Evolutionary conservation across 2,888 invertebrate genomes (phyloP).

Genomic region (Masnerella sp.): DNA sequence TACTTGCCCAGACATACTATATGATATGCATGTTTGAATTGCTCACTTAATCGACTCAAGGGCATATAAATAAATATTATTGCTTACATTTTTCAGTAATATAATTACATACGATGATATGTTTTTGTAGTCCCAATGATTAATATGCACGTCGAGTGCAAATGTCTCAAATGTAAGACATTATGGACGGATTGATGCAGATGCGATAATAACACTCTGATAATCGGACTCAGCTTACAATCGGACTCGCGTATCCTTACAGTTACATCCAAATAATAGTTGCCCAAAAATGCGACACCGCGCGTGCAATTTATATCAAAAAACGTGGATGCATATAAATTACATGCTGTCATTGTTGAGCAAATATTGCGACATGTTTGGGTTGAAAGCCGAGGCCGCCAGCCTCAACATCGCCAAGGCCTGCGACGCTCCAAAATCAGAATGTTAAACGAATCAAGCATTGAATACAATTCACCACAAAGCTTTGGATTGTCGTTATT

Average conservation of each 20-base stretch:
- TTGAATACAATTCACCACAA: constrained; percentile 72
- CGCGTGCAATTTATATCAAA: constrained; percentile 19
- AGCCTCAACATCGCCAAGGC: no score
- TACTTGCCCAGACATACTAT: constrained; percentile 76
- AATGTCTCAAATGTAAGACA: constrained; percentile 70
- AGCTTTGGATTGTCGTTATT: constrained; percentile 77
- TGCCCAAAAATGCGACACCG: constrained; percentile 27
- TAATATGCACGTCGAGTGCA: constrained; percentile 77
- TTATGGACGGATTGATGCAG: constrained; percentile 73
- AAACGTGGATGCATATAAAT: constrained; percentile 19
- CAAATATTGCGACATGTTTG: constrained; percentile 17
- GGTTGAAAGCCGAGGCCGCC: no score
- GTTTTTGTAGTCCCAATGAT: constrained; percentile 78
- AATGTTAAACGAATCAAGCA: constrained; percentile 73
- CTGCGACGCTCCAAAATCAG: constrained; percentile 65
- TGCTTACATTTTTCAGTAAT: constrained; percentile 73
- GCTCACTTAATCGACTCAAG: constrained; percentile 67
- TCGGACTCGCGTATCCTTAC: constrained; percentile 4
- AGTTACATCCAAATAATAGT: constrained; percentile 18
- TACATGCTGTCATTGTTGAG: constrained; percentile 29
- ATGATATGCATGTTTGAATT: constrained; percentile 75
- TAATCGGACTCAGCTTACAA: constrained; percentile 59
- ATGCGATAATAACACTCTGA: constrained; percentile 71
- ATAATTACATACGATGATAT: constrained; percentile 76
- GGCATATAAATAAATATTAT: constrained; percentile 77